Evolutionary conservation across 2,797 vertebrate genomes (phyloP), one percentile per base, ranked within the genome.

Genomic region (Eremophila alpestris): DNA sequence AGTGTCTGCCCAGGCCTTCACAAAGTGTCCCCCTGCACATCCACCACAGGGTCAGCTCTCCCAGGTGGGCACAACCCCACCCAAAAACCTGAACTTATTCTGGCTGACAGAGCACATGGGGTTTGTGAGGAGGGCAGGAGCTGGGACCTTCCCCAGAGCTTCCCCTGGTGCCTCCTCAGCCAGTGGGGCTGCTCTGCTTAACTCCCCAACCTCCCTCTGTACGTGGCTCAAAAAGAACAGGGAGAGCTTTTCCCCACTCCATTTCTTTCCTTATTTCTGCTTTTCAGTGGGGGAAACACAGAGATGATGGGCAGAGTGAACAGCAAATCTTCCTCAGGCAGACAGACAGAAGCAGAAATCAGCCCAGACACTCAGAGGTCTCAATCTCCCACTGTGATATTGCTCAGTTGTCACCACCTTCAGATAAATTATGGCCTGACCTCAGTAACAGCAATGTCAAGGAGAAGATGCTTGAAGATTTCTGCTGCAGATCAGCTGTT

Each of bases 401-500:
- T 68, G 90, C 90, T 96, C 90, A 71, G 88, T 60, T 94, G 95
- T 94, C 96, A 94, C 91, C 86, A 70, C 62, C 93, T 70, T 16
- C 83, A 94, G 95, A 91, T 59, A 91, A 94, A 97, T 94, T 64
- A 97, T 13, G 0, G 93, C 86, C 95, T 80, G 86, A 96, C 94
- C 96, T 71, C 95, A 58, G 93, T 40, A 84, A 87, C 93, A 85
- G 74, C 46, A 87, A 30, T 92, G 95, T 94, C 95, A 93, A 93
- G 94, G 91, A 94, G 91, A 94, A 93, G 96, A 74, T 59, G 81
- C 85, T 90, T 91, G 86, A 84, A 97, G 91, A 94, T 90, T 96
- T 93, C 34, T 94, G 91, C 38, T 74, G 91, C 86, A 89, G 74
- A 94, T 95, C 93, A 94, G 91, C 91, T 94, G 91, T 26, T 75